These are phyloP conservation scores for Anoura caudifer DNA, from an alignment of 2,113 vertebrate species.

Conservation along the genomic window DNA sequence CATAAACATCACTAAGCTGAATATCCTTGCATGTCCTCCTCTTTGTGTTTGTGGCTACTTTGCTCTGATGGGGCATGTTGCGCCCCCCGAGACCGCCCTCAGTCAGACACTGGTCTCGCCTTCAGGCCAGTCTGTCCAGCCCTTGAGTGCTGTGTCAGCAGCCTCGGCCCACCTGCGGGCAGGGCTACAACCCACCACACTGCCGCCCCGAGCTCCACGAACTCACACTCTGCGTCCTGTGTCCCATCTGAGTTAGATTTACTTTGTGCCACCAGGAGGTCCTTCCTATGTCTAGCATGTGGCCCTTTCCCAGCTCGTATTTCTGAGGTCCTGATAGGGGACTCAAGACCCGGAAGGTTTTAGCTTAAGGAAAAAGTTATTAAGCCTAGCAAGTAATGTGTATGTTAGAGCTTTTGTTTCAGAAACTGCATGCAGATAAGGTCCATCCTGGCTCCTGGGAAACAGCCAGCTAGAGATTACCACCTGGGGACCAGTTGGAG, in stretches of 20 bases:
- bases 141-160: neutral
- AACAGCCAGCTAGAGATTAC: no score
- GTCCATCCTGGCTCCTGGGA: no score
- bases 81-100: no score
- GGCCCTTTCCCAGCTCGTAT: neutral
- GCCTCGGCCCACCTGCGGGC: neutral
- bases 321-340: no score
- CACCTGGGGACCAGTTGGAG: no score
- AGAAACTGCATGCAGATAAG: no score
- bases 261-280: neutral
- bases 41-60: neutral
- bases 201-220: neutral
- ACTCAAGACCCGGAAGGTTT: no score
- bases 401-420: no score
- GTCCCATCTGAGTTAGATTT: neutral
- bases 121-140: neutral
- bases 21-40: neutral
- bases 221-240: neutral
- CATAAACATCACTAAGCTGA: neutral
- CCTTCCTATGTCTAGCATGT: neutral
- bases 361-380: no score
- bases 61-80: neutral
- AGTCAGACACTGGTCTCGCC: neutral
- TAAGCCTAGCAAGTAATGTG: no score
- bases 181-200: no score